These are phyloP conservation scores for Caerostris darwini DNA, from an alignment of 1,140 invertebrate genomes.

Conservation along the genomic window DNA sequence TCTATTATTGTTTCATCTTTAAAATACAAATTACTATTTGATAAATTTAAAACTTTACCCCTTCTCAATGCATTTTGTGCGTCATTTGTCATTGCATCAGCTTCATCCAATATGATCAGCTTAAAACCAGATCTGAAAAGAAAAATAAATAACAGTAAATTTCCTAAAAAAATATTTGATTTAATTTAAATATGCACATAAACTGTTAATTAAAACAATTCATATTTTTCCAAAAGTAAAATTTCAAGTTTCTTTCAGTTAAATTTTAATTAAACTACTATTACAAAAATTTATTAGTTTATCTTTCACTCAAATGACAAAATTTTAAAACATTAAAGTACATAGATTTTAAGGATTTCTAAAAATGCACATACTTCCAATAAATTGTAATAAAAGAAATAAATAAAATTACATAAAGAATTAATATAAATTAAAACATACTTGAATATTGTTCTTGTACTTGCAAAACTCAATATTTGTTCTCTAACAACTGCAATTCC, in stretches of 20 bases:
- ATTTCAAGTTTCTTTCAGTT: too few relatives aligned
- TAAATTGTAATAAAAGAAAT: too few relatives aligned
- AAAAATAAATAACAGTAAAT: not conserved
- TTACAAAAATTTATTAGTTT: too few relatives aligned
- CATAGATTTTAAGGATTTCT: not conserved
- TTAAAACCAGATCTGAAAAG: conserved; percentile 90
- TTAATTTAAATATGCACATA: too few relatives aligned
- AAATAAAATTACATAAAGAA: not conserved
- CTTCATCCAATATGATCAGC: conserved; percentile 99
- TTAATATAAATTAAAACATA: conserved; percentile 77
- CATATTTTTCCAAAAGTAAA: too few relatives aligned
- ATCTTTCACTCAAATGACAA: too few relatives aligned
- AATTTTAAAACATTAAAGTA: too few relatives aligned
- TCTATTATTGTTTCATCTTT: too few relatives aligned
- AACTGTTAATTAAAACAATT: too few relatives aligned
- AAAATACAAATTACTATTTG: too few relatives aligned
- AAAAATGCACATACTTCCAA: not conserved
- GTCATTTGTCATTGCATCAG: conserved; percentile 99
- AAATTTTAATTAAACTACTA: too few relatives aligned
- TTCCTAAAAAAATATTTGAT: too few relatives aligned
- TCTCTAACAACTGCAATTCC: conserved; percentile 98
- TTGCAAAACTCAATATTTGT: conserved; percentile 98
- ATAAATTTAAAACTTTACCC: conserved; percentile 84
- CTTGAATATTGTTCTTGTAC: conserved; percentile 97
- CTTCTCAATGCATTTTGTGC: conserved; percentile 98